Conservation (phyloP, 2,113 vertebrate species). For the Coturnix japonica region DNA sequence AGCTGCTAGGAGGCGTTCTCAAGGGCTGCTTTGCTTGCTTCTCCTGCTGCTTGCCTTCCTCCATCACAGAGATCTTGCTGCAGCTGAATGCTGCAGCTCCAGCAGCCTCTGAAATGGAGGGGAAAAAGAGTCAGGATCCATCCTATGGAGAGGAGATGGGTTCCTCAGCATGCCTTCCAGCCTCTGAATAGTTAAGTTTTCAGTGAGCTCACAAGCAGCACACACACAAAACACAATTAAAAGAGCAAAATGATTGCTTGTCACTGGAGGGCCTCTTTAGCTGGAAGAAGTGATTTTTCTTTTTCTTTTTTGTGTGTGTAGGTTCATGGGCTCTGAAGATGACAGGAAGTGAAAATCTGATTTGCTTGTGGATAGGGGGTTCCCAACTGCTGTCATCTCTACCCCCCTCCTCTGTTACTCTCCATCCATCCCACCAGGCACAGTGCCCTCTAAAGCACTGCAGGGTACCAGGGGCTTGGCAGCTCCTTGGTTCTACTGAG, state of each 20-base stretch:
- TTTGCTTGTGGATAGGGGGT: background rate
- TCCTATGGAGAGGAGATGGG: background rate
- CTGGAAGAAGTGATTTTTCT: background rate
- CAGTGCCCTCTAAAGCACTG: background rate
- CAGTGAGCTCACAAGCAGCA: background rate
- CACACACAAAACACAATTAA: constrained; percentile 18
- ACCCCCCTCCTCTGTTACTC: background rate
- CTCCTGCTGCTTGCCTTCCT: background rate
- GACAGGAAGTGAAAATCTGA: background rate
- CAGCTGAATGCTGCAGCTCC: background rate
- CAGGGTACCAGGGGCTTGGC: background rate
- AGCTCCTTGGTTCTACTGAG: background rate
- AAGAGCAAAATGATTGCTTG: constrained; percentile 57
- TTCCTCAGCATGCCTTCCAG: background rate
- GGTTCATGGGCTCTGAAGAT: background rate
- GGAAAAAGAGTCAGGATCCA: accelerated
- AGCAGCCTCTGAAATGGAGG: background rate
- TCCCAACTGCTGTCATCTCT: background rate
- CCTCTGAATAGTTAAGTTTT: constrained; percentile 4
- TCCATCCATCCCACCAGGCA: background rate
- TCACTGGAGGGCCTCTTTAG: constrained; percentile 44
- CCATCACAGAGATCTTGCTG: background rate
- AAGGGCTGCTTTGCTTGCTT: background rate
- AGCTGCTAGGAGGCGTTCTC: background rate
- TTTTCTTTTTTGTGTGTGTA: background rate